Evolutionary conservation across 92 coral and sea anemone species (phyloP), one percentile per base, ranked within the genome.

Genomic region (Diadumene lineata): DNA sequence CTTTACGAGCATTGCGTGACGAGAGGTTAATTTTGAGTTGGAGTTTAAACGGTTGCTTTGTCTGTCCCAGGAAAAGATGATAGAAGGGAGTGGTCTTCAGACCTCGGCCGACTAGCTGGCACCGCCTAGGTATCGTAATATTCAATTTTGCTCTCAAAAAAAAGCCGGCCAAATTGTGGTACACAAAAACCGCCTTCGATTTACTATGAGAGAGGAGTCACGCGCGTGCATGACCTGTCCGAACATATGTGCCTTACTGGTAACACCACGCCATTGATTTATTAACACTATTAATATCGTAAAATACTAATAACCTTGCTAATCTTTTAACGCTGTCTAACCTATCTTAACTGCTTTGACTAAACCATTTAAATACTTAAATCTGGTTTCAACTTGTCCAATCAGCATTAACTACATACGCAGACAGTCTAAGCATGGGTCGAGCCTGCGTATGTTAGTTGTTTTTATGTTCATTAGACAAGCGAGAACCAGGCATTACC

Each of bases 41-140:
- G 82, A 50, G 75, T 68, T 78, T 33, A 28, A 78, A 55, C 38
- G 68, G 67, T 56, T 67, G 56, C 68, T 78, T 56, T 78, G 53
- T 76, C 81, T 31, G 30, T n/a, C 67, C 28, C 65, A 78, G 82
- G 82, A 78, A 69, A 50, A 68, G 82, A 78, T 78, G 82, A 77
- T 55, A 53, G 62, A 56, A 62, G 82, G 82, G 82, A 78, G 82
- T 78, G 82, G 75, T 76, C 81, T 23, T 76, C 81, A 48, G 81
- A 55, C 81, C 70, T 55, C 72, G 65, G 74, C 62, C 53, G 73
- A 68, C 63, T 56, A 27, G 62, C 62, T 76, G 68, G 60, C 69
- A 69, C 56, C 24, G 30, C 31, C 66, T 78, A 78, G 82, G 82
- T 78, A 78, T 55, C 74, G 75, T 78, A 68, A n/a, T n/a, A n/a